phyloP scores from a whole-genome alignment of 2,888 invertebrate genomes.

The Allacma fusca region DNA sequence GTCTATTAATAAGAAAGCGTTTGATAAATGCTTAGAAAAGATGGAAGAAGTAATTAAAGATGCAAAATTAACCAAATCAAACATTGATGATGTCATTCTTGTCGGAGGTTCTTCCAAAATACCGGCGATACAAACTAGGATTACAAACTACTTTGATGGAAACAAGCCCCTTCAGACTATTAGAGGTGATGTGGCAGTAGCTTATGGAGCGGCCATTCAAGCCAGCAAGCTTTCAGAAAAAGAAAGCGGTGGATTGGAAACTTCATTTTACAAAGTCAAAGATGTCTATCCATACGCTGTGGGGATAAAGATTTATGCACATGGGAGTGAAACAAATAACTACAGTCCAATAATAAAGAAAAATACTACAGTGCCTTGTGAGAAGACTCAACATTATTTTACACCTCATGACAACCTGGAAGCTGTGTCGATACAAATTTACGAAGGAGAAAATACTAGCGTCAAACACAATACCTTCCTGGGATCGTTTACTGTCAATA shows the following conservation, averaged over 20 bases:
- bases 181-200: too few species aligned
- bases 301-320: conserved; percentile 28
- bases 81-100: too few species aligned
- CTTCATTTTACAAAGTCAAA: too few species aligned
- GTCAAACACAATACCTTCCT: background rate
- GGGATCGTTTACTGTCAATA: background rate
- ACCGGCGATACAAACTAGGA: too few species aligned
- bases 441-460: conserved; percentile 4
- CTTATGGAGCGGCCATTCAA: too few species aligned
- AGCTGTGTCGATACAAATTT: background rate
- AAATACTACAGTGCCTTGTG: conserved; percentile 39
- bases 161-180: too few species aligned
- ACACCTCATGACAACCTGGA: background rate
- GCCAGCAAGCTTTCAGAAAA: too few species aligned
- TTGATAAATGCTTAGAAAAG: too few species aligned
- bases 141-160: background rate
- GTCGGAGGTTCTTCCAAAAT: too few species aligned
- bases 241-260: background rate
- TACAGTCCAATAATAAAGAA: conserved; percentile 24
- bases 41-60: too few species aligned
- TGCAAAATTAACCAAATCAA: too few species aligned
- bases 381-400: background rate
- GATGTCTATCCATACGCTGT: conserved; percentile 46
- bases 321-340: background rate
- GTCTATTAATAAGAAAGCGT: background rate